phyloP scores from a whole-genome alignment of 2,113 vertebrate genomes.

The Trichechus manatus region DNA sequence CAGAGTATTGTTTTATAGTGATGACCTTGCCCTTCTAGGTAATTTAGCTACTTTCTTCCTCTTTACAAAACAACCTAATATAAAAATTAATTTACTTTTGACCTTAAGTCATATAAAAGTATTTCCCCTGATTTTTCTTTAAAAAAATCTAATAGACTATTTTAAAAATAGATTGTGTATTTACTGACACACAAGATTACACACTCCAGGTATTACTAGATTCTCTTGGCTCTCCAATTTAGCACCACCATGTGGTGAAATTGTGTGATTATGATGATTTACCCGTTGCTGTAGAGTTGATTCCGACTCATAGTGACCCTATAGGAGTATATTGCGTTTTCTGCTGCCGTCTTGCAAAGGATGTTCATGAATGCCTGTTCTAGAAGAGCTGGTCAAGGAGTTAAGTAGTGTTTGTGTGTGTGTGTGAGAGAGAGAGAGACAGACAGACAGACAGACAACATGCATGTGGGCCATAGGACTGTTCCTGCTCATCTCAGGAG shows the following conservation, averaged over 20 bases:
- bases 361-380: not conserved
- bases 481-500: not conserved
- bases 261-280: not conserved
- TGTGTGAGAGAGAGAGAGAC: not conserved
- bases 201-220: not conserved
- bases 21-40: not conserved
- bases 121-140: slow-evolving; percentile 36
- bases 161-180: slow-evolving; percentile 38
- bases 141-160: not conserved
- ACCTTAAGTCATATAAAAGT: not conserved
- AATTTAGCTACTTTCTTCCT: not conserved
- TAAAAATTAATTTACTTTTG: slow-evolving; percentile 33
- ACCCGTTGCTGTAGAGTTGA: no score
- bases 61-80: not conserved
- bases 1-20: not conserved
- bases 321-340: not conserved
- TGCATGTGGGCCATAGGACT: not conserved
- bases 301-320: no score
- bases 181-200: not conserved
- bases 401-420: not conserved
- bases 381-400: not conserved
- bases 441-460: not conserved
- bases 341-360: not conserved
- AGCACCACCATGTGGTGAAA: not conserved
- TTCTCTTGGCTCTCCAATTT: not conserved